Percentiles rank a stretch among this genome's conserved stretches.
Conservation (phyloP, 2,888 invertebrate genomes). For the Megastigmus dorsalis region DNA sequence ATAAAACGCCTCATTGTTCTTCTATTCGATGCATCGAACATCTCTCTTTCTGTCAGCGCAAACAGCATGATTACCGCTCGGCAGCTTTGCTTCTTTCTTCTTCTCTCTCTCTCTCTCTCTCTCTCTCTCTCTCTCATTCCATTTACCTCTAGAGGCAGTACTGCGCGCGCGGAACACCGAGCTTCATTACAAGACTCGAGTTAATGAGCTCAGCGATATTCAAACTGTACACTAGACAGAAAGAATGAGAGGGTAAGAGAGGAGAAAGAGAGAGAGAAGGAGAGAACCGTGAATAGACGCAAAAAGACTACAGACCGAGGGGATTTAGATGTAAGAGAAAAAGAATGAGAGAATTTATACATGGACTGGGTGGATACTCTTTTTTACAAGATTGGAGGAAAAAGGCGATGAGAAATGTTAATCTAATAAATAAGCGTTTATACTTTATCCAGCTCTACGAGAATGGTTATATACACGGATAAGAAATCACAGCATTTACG, state of each 20-base stretch:
- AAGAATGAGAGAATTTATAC: too few relatives aligned
- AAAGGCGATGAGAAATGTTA: too few relatives aligned
- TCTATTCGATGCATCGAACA: conserved; percentile 13
- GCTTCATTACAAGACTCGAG: conserved; percentile 19
- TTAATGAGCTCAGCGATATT: conserved; percentile 34
- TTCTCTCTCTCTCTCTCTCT: conserved; percentile 43
- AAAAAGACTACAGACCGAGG: background rate
- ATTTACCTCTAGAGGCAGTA: too few relatives aligned
- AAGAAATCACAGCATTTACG: too few relatives aligned
- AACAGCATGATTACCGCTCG: conserved; percentile 52
- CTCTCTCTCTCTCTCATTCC: background rate
- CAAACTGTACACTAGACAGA: background rate
- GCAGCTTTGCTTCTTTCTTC: conserved; percentile 40
- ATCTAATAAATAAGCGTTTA: too few relatives aligned
- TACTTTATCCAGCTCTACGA: too few relatives aligned
- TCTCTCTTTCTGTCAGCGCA: conserved; percentile 13
- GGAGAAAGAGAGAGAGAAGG: background rate
- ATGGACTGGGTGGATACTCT: too few relatives aligned
- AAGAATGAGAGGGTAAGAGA: background rate
- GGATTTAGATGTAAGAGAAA: too few relatives aligned
- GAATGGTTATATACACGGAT: too few relatives aligned
- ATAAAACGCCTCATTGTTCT: conserved; percentile 16
- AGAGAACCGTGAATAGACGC: background rate
- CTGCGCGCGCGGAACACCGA: too few relatives aligned
- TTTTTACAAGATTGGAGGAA: too few relatives aligned